Base-by-base conservation (phyloP, 2,888 invertebrate species). In the Sinotaia quadrata region DNA sequence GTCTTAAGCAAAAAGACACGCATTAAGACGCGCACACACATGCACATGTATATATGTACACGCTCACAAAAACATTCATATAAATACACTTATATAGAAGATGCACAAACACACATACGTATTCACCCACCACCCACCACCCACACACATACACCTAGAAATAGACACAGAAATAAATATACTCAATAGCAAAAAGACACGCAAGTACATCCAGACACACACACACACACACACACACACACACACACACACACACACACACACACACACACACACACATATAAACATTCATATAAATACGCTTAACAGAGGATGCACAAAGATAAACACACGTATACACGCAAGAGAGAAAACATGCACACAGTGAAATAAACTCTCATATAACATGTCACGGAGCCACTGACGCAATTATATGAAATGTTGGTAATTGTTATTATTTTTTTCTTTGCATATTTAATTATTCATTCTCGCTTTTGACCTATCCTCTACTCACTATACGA, bases 171-270 rank as follows among this genome's bases (percentile, higher is more conserved):
- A 51, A 24, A 51, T 15, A 21, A 3, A 51, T 29, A 51, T 29
- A 51, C 51, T 8, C 24, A 21, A 8, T 29, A 24, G 29, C 51
- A 51, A 24, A 51, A 24, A 51, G 27, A 51, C 51, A 51, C 24
- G 29, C 51, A 51, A 24, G 29, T 24, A 15, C 51, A 51, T 29
- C 8, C n/a, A 51, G 27, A 21, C 51, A 51, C 51, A 21, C 51
- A 51, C 51, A 21, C 51, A 51, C 51, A 21, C 51, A 51, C 24
- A 21, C 51, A 51, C 51, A 15, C 51, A 51, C 24, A 21, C 51
- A 51, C 51, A 51, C 51, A 51, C 51, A 51, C 51, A 51, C 51
- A 51, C 51, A 21, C 51, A 51, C 51, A 51, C 51, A 51, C 24
- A 24, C 51, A n/a, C 15, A n/a, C n/a, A n/a, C 44, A 44, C 15